These are phyloP conservation scores for Notolabrus celidotus DNA, from an alignment of 2,797 vertebrate species.

Conservation along the genomic window DNA sequence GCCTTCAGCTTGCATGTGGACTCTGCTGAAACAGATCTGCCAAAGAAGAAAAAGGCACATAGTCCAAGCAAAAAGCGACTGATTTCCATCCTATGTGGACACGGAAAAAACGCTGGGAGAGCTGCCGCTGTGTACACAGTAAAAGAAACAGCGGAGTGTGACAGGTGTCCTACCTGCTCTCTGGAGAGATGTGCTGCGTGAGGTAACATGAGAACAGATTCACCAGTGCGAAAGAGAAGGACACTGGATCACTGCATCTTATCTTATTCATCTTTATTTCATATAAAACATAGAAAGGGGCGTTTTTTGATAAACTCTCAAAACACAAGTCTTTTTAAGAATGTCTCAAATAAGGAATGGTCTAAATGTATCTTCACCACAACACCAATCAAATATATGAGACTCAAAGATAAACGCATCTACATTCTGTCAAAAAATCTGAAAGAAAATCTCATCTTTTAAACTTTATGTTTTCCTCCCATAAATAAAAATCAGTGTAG, in stretches of 20 bases:
- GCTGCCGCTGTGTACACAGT: conserved; percentile 37
- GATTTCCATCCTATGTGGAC: conserved; percentile 71
- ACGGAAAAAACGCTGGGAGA: conserved; percentile 22
- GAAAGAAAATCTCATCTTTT: neutral
- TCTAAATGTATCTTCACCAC: neutral
- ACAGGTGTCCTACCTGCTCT: conserved; percentile 72
- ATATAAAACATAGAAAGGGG: neutral
- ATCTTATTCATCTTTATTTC: neutral
- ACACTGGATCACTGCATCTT: neutral
- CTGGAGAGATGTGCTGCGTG: conserved; percentile 60
- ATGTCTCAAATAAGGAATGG: neutral
- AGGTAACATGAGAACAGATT: conserved; percentile 37
- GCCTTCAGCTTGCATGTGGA: conserved; percentile 88
- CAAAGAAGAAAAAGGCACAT: conserved; percentile 59
- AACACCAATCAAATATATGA: neutral
- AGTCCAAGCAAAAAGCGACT: conserved; percentile 72
- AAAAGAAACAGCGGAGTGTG: conserved; percentile 46
- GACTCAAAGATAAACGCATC: neutral
- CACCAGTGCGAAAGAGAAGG: conserved; percentile 13
- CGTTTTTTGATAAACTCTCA: neutral
- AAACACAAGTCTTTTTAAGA: neutral
- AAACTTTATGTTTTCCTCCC: neutral
- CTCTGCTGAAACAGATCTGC: conserved; percentile 51
- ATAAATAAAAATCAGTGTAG: conserved; percentile 36
- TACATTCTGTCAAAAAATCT: neutral